These are phyloP conservation scores for Teleogryllus oceanicus DNA, from an alignment of 2,888 invertebrate genomes.

Conservation along the genomic window DNA sequence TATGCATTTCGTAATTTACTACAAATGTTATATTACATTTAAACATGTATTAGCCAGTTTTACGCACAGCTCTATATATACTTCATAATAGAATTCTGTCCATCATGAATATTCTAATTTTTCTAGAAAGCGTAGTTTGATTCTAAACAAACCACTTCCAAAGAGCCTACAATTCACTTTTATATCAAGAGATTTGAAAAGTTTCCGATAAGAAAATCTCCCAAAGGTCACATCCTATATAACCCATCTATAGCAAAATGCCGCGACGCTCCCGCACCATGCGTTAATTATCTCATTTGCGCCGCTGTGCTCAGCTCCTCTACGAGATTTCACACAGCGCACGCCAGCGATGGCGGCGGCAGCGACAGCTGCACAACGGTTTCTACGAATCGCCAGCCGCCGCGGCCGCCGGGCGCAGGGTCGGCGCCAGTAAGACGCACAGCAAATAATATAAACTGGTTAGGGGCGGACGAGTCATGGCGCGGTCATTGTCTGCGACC, in stretches of 20 bases:
- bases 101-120: no score
- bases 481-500: slow-evolving; percentile 1
- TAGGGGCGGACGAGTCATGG: slow-evolving; percentile 1
- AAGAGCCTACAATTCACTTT: no score
- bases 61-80: not conserved
- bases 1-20: not conserved
- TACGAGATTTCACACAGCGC: not conserved
- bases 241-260: not conserved
- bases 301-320: not conserved
- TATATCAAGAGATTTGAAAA: no score
- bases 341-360: not conserved
- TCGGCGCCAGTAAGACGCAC: not conserved
- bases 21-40: not conserved
- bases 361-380: slow-evolving; percentile 4
- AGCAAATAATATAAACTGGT: not conserved
- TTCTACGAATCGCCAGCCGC: not conserved
- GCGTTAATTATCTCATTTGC: not conserved
- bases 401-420: not conserved
- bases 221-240: no score
- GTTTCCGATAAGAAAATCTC: no score
- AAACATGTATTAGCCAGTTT: not conserved
- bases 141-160: no score
- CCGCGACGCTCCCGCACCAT: not conserved
- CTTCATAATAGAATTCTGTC: no score
- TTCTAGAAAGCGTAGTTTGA: no score